Percentiles rank a stretch among this genome's conserved stretches.
Evolutionary conservation across 2,888 invertebrate species (phyloP).

Genomic region (Trichogramma evanescens): DNA sequence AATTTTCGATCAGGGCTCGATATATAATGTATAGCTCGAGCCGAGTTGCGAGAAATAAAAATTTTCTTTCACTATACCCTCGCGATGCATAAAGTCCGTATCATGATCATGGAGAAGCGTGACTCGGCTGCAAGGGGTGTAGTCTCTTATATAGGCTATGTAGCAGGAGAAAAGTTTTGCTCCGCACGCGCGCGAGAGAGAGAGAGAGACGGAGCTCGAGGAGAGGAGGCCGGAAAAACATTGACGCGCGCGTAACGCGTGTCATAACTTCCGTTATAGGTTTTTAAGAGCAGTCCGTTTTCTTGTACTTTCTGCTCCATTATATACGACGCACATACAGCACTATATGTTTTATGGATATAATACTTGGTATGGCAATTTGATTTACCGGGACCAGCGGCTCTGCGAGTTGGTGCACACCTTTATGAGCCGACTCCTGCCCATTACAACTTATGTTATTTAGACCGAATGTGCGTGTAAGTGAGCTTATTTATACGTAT

Average conservation of each 20-base stretch:
- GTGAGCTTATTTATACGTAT: background rate
- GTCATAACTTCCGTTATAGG: slow-evolving; percentile 30
- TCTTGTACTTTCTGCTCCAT: background rate
- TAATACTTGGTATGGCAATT: slow-evolving; percentile 23
- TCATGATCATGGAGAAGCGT: too few relatives aligned
- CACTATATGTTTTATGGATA: too few relatives aligned
- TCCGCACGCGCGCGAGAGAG: background rate
- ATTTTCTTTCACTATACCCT: too few relatives aligned
- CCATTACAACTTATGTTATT: background rate
- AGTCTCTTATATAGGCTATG: background rate
- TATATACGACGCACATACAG: background rate
- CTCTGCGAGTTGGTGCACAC: slow-evolving; percentile 21
- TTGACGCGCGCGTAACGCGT: slow-evolving; percentile 19
- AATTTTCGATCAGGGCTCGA: too few relatives aligned
- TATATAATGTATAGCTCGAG: too few relatives aligned
- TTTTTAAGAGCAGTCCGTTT: slow-evolving; percentile 27
- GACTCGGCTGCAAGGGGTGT: too few relatives aligned
- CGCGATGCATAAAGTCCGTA: too few relatives aligned
- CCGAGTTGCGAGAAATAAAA: too few relatives aligned
- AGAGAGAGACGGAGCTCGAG: background rate
- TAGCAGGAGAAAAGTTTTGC: slow-evolving; percentile 12
- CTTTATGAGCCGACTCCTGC: slow-evolving; percentile 32
- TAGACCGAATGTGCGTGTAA: background rate
- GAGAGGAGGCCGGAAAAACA: slow-evolving; percentile 18
- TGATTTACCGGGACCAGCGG: slow-evolving; percentile 27